Base-by-base conservation (phyloP, 2,113 vertebrate species). In the Xiphophorus couchianus region DNA sequence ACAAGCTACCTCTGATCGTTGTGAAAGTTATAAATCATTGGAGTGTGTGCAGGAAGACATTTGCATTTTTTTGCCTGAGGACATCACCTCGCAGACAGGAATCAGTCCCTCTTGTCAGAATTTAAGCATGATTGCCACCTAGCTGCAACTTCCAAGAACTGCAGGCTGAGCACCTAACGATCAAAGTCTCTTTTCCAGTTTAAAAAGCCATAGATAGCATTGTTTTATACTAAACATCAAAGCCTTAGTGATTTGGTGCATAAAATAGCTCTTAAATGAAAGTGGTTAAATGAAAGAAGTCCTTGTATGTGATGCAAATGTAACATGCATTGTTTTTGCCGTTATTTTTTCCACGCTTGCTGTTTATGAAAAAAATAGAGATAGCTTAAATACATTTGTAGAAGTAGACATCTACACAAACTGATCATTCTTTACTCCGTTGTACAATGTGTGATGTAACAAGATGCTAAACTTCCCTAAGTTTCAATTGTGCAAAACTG, bases 101-200 rank as follows among this genome's bases (percentile, higher is more conserved):
- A 39, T 51, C 22, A 9, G 0, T 17, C 5, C 37, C 64, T 39
- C 33, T 65, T 12, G 1, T 42, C 15, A 44, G 31, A 35, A 1
- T 29, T 69, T 73, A 29, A 62, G 48, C 30, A 11, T 44, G 67
- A 68, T 4, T 82, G 88, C 86, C 89, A 86, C 72, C 91, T 92
- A 89, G 86, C 60, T 14, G 78, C 35, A 42, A 33, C 0, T 2
- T 0, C 0, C 1, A 11, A 33, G 68, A 77, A 85, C 78, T 83
- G 77, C 89, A 86, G 31, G 0, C 6, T 48, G 31, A 54, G 51
- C 22, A 9, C 22, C 22, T 1, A 58, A n/a, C 1, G 2, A 54
- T 54, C 17, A 58, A 25, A n/a, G 22, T 0, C 44, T 54, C 6
- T 58, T 58, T 58, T n/a, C 51, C 25, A 58, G 51, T 6, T 58